phyloP scores from a whole-genome alignment of 2,797 vertebrate species.

The Podarcis lilfordi region DNA sequence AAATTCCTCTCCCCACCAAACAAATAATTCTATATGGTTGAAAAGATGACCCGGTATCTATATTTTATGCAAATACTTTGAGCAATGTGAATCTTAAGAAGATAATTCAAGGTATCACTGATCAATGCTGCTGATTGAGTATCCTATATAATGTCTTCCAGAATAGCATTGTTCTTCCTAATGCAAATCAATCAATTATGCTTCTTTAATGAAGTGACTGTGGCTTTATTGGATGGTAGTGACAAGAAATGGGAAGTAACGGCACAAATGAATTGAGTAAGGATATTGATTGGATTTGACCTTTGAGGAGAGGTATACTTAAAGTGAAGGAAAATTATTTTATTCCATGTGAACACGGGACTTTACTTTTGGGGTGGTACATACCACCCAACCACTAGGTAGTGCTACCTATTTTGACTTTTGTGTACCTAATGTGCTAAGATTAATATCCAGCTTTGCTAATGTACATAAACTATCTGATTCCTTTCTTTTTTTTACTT shows the following conservation, averaged over 20 bases:
- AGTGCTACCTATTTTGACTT: not conserved
- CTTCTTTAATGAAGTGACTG: not conserved
- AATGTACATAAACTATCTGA: not conserved
- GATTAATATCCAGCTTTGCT: not conserved
- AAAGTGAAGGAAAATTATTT: not conserved
- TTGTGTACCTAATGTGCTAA: not conserved
- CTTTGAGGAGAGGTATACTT: not conserved
- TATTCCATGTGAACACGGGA: not conserved
- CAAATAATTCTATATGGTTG: too few relatives aligned
- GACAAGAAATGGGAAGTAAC: not conserved
- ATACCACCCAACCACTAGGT: not conserved
- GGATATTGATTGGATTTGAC: not conserved
- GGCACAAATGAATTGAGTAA: not conserved
- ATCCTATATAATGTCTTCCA: not conserved
- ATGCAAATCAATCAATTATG: not conserved
- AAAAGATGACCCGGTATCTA: too few relatives aligned
- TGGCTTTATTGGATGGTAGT: not conserved
- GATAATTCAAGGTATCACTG: too few relatives aligned
- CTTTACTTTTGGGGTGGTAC: not conserved
- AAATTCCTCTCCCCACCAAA: too few relatives aligned
- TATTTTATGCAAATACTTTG: too few relatives aligned
- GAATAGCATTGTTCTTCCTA: not conserved
- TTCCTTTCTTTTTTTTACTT: not conserved
- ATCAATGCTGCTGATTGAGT: not conserved
- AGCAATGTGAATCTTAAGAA: too few relatives aligned